Evolutionary conservation across 1,140 invertebrate species (phyloP), one percentile per base, ranked within the genome.

Genomic region (Aplysia californica): DNA sequence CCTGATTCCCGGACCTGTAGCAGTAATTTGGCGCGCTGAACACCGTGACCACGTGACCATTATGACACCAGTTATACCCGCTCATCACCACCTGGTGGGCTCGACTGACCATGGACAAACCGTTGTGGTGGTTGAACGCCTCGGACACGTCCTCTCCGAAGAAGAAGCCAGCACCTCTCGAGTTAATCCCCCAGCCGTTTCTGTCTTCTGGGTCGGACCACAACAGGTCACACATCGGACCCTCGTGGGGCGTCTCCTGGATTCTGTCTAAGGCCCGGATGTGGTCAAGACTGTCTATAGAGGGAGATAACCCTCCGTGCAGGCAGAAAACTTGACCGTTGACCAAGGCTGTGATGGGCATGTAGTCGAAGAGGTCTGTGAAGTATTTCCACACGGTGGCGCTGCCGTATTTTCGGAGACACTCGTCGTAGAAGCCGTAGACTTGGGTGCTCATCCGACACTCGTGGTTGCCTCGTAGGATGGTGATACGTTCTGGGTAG

Each of bases 351-450:
- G 98, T 99, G 80, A 99, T 91, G 75, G 98, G 98, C 89, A 99
- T 92, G 92, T 98, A 99, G 91, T 99, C 98, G 92, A 99, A 99
- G 78, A 99, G 92, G 91, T 99, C 98, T 76, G 97, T 98, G 92
- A 99, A 99, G 92, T 98, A 99, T 91, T 99, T 99, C 98, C 98
- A 99, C n/a, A 99, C 98, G 91, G 98, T 99, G 44, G 98, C 96
- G 91, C 99, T 99, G 80, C 98, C 98, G 91, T 99, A 99, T 93
- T 99, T 99, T 82, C 98, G 93, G 87, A 99, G 93, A 91, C 98
- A 99, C 91, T 99, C 97, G 91, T 99, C 98, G 90, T 99, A 99
- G 92, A 99, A 99, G 66, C 98, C 98, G 91, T 99, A 99, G 31
- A 99, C 91, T 93, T 99, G 98, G 83, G 98, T 99, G 90, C 99